Base-by-base conservation (phyloP, 2,797 vertebrate genomes). In the Acrossocheilus fasciatus region DNA sequence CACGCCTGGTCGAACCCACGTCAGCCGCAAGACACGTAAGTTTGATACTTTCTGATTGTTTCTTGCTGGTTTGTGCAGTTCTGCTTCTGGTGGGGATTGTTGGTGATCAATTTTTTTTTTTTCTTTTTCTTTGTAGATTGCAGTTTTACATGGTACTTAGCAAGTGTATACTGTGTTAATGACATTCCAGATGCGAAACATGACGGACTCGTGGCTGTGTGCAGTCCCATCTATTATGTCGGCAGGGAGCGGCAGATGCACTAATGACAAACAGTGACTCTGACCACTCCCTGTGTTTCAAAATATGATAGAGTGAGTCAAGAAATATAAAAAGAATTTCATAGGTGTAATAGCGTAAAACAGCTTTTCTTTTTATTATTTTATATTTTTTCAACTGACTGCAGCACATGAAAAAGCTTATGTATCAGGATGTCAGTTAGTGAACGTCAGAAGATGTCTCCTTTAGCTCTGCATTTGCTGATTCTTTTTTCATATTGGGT, bases 21-120 rank as follows among this genome's bases (percentile, higher is more conserved):
- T 90, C 82, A 94, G 93, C 86, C 94, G 90, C 79, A 96, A 96
- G 92, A 94, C 95, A 94, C 94, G 96, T 96, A 70, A 96, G 95
- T 96, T 26, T 17, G 34, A 39, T 73, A 7, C 6, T 57, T 4
- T 26, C 0, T 66, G 1, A 39, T 47, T 36, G 20, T 7, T 83
- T 83, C 10, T 54, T 82, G 75, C 81, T 86, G n/a, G 73, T 86
- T 66, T 18, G 11, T 69, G 47, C 12, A 72, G 59, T 43, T 70
- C 52, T 70, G n/a, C 14, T 47, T 45, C 3, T 62, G 26, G 2
- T 62, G 12, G 15, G 9, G 30, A 62, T n/a, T 47, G 2, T 77
- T 75, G 36, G 50, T 77, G n/a, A 36, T 84, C 64, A 81, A 30
- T 69, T 6, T 81, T 69, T n/a, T 34, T 30, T 68, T 68, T 57